Conservation (phyloP, 1,140 invertebrate species). For the Diorhabda elongata region DNA sequence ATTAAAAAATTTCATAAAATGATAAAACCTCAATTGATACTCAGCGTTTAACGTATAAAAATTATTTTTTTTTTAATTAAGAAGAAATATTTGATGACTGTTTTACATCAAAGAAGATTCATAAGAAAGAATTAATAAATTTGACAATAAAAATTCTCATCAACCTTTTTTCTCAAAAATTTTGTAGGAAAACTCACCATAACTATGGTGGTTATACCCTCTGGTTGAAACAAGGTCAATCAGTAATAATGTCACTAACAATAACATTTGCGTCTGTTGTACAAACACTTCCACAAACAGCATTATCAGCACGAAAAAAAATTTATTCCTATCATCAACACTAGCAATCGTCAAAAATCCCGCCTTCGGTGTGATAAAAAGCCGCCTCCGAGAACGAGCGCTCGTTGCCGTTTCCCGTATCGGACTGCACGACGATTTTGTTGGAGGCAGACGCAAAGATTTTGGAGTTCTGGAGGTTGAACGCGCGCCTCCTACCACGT, state of each 20-base stretch:
- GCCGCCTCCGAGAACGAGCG: neutral
- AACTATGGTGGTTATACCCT: neutral
- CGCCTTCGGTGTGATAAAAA: neutral
- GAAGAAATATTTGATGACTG: too few relatives aligned
- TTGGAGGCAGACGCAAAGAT: constrained; percentile 1
- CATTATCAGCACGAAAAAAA: too few relatives aligned
- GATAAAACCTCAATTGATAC: too few relatives aligned
- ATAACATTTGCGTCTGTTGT: neutral
- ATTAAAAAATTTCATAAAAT: too few relatives aligned
- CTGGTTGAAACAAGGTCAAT: neutral
- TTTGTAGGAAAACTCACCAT: neutral
- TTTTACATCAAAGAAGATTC: too few relatives aligned
- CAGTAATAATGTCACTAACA: neutral
- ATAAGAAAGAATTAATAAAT: too few relatives aligned
- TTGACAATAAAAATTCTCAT: too few relatives aligned
- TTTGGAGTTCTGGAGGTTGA: neutral
- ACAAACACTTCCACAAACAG: neutral
- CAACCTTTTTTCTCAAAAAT: too few relatives aligned
- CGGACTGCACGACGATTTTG: neutral
- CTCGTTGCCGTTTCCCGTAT: neutral
- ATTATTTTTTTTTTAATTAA: too few relatives aligned
- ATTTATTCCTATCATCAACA: neutral
- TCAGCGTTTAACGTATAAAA: too few relatives aligned
- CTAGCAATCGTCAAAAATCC: neutral
- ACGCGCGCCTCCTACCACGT: neutral